A percentile compares a stretch with the other conserved stretches of the same genome.
Conservation (phyloP, 2,113 vertebrate species). For the Sebastes schlegelii region DNA sequence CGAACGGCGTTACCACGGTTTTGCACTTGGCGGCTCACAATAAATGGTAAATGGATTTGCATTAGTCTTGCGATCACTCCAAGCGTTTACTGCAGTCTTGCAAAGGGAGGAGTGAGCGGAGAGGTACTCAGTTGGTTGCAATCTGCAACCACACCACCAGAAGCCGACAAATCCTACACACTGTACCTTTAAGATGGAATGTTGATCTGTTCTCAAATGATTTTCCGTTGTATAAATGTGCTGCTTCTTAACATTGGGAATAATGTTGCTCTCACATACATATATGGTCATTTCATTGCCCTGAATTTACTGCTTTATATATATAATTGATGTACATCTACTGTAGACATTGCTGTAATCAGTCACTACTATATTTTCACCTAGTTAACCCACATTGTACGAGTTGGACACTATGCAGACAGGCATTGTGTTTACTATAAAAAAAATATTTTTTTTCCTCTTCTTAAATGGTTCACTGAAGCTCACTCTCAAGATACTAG, state of each 20-base stretch:
- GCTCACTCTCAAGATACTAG: not conserved
- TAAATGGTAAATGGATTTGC: too few species aligned
- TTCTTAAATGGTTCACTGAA: not conserved
- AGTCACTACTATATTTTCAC: not conserved
- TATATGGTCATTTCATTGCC: not conserved
- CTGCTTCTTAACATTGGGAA: not conserved
- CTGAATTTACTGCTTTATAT: not conserved
- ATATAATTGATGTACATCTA: not conserved
- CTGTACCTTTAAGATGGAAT: not conserved
- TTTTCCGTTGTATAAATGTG: not conserved
- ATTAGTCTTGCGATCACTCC: too few species aligned
- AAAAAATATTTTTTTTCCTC: not conserved
- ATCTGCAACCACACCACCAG: too few species aligned
- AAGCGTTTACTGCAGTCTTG: too few species aligned
- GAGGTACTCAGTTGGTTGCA: too few species aligned
- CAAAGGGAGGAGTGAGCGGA: too few species aligned
- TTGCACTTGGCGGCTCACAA: too few species aligned
- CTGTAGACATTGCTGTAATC: not conserved
- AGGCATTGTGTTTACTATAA: not conserved
- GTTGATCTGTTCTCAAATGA: not conserved
- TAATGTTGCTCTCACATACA: not conserved
- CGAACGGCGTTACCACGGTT: too few species aligned
- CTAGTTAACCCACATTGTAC: constrained; percentile 14
- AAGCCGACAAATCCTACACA: too few species aligned
- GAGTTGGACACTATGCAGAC: not conserved